These are phyloP conservation scores for Drosophila tripunctata DNA, from an alignment of 2,888 invertebrate species.

Conservation along the genomic window DNA sequence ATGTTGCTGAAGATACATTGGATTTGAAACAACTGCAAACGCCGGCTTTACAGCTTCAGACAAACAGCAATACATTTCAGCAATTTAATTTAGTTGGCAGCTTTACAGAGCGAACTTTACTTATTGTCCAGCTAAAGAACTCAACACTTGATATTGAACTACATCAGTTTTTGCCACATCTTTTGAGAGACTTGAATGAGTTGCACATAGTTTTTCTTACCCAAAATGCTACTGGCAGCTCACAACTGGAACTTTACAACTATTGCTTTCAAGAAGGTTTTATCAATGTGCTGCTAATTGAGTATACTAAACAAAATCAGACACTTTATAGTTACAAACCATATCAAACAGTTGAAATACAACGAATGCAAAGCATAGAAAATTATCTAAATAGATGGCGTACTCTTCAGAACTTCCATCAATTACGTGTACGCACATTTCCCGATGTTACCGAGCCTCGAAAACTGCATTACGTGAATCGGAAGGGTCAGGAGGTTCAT, in stretches of 20 bases:
- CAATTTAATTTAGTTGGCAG: slow-evolving; percentile 27
- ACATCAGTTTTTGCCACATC: slow-evolving; percentile 14
- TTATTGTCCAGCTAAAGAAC: slow-evolving; percentile 25
- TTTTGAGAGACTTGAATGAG: slow-evolving; percentile 23
- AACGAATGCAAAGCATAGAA: slow-evolving; percentile 2
- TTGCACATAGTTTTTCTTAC: slow-evolving; percentile 49
- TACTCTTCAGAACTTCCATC: slow-evolving; percentile 25
- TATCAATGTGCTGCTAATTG: slow-evolving; percentile 46
- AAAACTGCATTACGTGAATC: slow-evolving; percentile 38
- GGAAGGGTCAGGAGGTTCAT: slow-evolving; percentile 25
- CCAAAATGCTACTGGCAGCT: not conserved
- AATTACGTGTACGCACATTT: slow-evolving; percentile 19
- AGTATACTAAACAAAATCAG: not conserved
- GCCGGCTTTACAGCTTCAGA: slow-evolving; percentile 20
- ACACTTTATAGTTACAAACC: slow-evolving; percentile 49
- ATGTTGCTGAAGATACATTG: not conserved
- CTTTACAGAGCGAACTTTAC: slow-evolving; percentile 26
- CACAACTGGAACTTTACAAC: slow-evolving; percentile 29
- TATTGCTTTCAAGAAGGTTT: slow-evolving; percentile 51
- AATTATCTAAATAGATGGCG: slow-evolving; percentile 41
- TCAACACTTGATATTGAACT: not conserved
- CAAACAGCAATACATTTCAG: not conserved
- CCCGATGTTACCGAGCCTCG: slow-evolving; percentile 36
- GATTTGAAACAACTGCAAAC: not conserved
- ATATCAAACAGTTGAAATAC: slow-evolving; percentile 32